phyloP scores from a whole-genome alignment of 2,888 invertebrate genomes.

The Ectemnius lituratus region DNA sequence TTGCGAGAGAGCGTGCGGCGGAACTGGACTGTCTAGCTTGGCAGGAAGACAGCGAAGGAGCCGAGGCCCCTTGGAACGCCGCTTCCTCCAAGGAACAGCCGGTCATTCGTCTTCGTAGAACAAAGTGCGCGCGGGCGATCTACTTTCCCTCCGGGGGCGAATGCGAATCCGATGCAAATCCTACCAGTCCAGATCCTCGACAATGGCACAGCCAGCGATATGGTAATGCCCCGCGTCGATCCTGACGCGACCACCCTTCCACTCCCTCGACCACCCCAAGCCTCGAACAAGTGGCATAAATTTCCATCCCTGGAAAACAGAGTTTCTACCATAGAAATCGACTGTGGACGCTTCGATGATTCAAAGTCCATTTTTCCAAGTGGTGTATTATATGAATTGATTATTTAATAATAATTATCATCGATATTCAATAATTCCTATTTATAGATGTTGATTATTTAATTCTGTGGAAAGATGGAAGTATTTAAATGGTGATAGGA shows the following conservation, averaged over 20 bases:
- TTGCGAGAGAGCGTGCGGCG: constrained; percentile 29
- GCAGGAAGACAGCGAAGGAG: constrained; percentile 30
- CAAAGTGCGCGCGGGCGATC: constrained; percentile 66
- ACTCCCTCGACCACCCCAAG: too few species aligned
- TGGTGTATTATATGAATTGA: too few species aligned
- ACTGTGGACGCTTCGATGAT: too few species aligned
- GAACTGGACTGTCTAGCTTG: constrained; percentile 21
- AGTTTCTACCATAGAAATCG: too few species aligned
- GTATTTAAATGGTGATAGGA: too few species aligned
- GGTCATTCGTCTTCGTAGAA: constrained; percentile 68
- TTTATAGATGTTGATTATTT: too few species aligned
- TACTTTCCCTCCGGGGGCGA: constrained; percentile 60
- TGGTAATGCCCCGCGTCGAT: constrained; percentile 68
- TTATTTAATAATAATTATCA: too few species aligned
- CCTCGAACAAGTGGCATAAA: too few species aligned
- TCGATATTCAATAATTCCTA: too few species aligned
- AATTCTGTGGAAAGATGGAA: too few species aligned
- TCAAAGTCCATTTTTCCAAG: too few species aligned
- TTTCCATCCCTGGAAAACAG: too few species aligned
- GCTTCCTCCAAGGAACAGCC: constrained; percentile 13
- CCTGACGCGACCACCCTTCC: constrained; percentile 30
- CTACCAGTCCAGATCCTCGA: constrained; percentile 55
- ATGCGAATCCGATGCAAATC: constrained; percentile 70
- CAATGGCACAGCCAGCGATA: constrained; percentile 67
- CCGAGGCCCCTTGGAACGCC: not conserved